These are phyloP conservation scores for Zosterops pallidus DNA, from an alignment of 2,113 vertebrate genomes.

Conservation along the genomic window DNA sequence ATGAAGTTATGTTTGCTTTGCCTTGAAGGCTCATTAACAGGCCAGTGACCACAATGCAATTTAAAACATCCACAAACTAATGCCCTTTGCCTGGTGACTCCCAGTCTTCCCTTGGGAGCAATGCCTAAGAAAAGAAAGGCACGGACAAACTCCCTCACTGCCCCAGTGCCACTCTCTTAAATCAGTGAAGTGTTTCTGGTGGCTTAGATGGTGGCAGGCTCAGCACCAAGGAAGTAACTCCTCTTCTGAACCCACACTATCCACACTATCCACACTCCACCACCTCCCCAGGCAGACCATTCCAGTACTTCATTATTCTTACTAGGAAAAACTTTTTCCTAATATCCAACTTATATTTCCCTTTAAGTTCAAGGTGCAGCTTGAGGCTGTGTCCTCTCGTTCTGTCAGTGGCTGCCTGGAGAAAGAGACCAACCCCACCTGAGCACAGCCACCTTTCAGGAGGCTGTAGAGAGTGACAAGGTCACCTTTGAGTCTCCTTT, in stretches of 20 bases:
- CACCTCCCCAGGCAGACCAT: too few relatives aligned
- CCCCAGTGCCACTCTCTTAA: not conserved
- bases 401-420: too few relatives aligned
- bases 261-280: too few relatives aligned
- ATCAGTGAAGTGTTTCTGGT: not conserved
- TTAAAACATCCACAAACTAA: not conserved
- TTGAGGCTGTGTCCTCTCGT: too few relatives aligned
- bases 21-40: not conserved
- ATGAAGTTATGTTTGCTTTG: not conserved
- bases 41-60: not conserved
- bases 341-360: too few relatives aligned
- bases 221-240: not conserved
- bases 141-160: not conserved
- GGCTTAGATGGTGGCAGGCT: not conserved
- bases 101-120: not conserved
- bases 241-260: not conserved
- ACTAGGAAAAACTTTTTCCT: too few relatives aligned
- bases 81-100: not conserved
- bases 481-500: too few relatives aligned
- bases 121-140: not conserved
- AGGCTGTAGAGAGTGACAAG: too few relatives aligned
- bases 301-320: too few relatives aligned
- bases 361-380: too few relatives aligned
- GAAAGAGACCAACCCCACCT: too few relatives aligned
- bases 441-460: too few relatives aligned